Evolutionary conservation across 2,888 invertebrate genomes (phyloP).

Genomic region (Eristalinus sepulchralis): DNA sequence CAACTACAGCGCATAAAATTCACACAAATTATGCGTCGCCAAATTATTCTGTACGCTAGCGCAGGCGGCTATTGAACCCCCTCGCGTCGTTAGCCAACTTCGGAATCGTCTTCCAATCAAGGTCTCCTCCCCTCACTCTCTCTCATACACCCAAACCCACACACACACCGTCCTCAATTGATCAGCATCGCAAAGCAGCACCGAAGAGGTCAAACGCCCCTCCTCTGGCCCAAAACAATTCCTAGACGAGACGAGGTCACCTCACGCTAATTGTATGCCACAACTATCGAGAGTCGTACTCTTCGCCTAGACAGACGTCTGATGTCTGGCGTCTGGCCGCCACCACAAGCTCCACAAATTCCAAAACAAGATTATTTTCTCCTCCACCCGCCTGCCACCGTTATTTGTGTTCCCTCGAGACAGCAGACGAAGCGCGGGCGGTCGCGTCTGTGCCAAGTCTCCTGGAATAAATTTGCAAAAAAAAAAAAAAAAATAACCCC

Average conservation of each 20-base stretch:
- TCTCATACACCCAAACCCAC: slow-evolving; percentile 9
- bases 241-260: slow-evolving; percentile 45
- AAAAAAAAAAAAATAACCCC: slow-evolving; percentile 4
- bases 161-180: not conserved
- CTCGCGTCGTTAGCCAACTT: not conserved
- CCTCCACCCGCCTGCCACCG: not conserved
- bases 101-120: not conserved
- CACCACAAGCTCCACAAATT: slow-evolving; percentile 14
- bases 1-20: not conserved
- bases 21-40: not conserved
- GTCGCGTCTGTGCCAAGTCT: not conserved
- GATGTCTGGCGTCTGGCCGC: slow-evolving; percentile 33
- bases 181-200: not conserved
- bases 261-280: not conserved
- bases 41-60: not conserved
- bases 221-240: slow-evolving; percentile 15
- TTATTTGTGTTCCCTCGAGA: not conserved
- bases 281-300: slow-evolving; percentile 29
- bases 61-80: not conserved
- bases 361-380: slow-evolving; percentile 20
- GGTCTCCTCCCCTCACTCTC: not conserved
- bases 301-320: slow-evolving; percentile 31
- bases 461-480: slow-evolving; percentile 43
- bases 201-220: slow-evolving; percentile 24
- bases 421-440: not conserved